Percentiles rank a stretch among this genome's conserved stretches.
Evolutionary conservation across 2,113 vertebrate genomes (phyloP).

Genomic region (Gallinago paraguaiae): DNA sequence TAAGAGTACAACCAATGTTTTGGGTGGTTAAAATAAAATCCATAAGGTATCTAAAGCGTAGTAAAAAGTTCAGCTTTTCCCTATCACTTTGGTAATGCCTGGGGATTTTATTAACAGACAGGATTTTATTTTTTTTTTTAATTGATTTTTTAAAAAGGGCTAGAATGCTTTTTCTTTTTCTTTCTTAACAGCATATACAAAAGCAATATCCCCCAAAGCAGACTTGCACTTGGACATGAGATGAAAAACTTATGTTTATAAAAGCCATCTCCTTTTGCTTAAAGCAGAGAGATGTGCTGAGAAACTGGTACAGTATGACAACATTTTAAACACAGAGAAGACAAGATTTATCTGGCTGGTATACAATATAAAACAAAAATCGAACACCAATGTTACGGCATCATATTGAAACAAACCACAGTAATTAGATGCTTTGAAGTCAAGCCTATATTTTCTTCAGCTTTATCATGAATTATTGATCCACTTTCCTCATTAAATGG

Average conservation of each 20-base stretch:
- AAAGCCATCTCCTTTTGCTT: slow-evolving; percentile 61
- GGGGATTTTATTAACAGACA: background rate
- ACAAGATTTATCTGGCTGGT: slow-evolving; percentile 48
- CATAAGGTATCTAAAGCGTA: background rate
- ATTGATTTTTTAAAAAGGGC: background rate
- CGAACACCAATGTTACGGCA: slow-evolving; percentile 48
- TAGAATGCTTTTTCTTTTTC: slow-evolving; percentile 39
- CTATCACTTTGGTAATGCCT: background rate
- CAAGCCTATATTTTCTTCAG: slow-evolving; percentile 57
- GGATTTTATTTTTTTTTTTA: background rate
- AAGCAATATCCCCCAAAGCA: slow-evolving; percentile 50
- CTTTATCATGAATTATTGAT: slow-evolving; percentile 66
- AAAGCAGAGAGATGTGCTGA: slow-evolving; percentile 45
- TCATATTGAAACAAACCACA: slow-evolving; percentile 58
- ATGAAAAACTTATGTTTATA: slow-evolving; percentile 59
- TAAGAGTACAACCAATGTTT: background rate
- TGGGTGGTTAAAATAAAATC: background rate
- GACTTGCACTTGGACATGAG: slow-evolving; percentile 60
- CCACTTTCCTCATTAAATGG: slow-evolving; percentile 45
- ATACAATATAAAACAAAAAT: slow-evolving; percentile 58
- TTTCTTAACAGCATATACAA: slow-evolving; percentile 33
- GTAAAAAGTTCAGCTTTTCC: background rate
- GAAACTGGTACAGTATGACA: slow-evolving; percentile 65
- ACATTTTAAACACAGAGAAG: slow-evolving; percentile 66
- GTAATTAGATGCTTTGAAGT: slow-evolving; percentile 66